Base-by-base conservation (phyloP, 2,888 invertebrate genomes). In the Orchesella flavescens region DNA sequence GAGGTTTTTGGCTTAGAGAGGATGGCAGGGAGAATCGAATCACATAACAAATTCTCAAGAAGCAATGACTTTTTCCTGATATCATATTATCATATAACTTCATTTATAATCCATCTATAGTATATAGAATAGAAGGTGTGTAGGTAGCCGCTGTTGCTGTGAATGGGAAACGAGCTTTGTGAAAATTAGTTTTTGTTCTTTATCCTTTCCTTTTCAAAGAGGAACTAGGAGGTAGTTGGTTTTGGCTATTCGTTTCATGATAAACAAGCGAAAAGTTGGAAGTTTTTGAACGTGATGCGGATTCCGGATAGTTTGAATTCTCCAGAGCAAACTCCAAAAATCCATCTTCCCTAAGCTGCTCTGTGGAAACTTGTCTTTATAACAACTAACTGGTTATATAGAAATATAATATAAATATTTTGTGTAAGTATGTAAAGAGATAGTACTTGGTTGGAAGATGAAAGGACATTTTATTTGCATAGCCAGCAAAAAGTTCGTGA, bases 271-370 rank as follows among this genome's bases (percentile, higher is more conserved):
- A 77, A 66, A 76, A 77, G 68, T 77, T 66, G 66, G 57, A 57
- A 57, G n/a, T n/a, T 13, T n/a, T 53, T 53, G 53, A n/a, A 53
- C 10, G 13, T 7, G 13, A 46, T 55, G 55, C 5, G 10, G 55
- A 55, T 55, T n/a, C n/a, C 34, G 34, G 44, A 76, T 46, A 79
- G 43, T 79, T 79, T 65, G 71, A 68, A 80, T 80, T 74, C 80
- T 80, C 80, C 59, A 80, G 80, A 80, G 80, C 80, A 80, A 80
- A 80, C 80, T 80, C 80, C 80, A 80, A 80, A 80, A 73, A 74
- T 80, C 79, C 72, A 79, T 72, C 46, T 63, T 34, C 34, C 34
- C 34, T 34, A 34, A 34, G 57, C 17, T 9, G 34, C 2, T 2
- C 34, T 7, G 34, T 34, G 34, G 34, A 34, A 34, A 34, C 2